Evolutionary conservation across 1,140 invertebrate genomes (phyloP).

Genomic region (Aphis craccivora): DNA sequence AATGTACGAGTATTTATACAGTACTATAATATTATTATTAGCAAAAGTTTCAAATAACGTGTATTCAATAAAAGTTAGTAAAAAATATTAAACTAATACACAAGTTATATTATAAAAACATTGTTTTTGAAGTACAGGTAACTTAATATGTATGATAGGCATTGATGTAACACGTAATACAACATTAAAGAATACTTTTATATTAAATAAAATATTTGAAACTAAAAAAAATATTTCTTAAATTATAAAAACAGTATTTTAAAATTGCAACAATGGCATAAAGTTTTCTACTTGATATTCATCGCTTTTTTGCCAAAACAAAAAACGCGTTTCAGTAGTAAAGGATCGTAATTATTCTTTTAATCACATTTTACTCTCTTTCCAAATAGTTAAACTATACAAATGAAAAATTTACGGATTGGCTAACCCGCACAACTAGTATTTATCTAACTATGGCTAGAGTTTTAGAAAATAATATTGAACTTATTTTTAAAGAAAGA

Average conservation of each 20-base stretch:
- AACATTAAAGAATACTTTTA: not conserved
- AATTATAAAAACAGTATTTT: not conserved
- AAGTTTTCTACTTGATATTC: not conserved
- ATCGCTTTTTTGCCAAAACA: not conserved
- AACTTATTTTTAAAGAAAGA: not conserved
- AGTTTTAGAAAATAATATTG: not conserved
- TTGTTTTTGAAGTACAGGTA: not conserved
- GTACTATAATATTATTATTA: not conserved
- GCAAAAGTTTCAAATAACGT: not conserved
- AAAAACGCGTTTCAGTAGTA: not conserved
- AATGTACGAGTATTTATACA: not conserved
- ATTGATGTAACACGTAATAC: not conserved
- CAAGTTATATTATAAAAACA: constrained; percentile 1
- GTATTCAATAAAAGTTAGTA: not conserved
- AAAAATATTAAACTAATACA: not conserved
- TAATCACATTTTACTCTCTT: not conserved
- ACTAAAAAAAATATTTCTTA: not conserved
- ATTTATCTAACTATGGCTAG: not conserved
- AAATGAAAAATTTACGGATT: not conserved
- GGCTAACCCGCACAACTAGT: too few species aligned
- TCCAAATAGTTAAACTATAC: not conserved
- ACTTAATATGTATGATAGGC: not conserved
- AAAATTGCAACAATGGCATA: not conserved
- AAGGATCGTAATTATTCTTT: not conserved
- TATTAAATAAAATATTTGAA: not conserved